Conservation (phyloP, 1,140 invertebrate genomes). For the Drosophila orena region DNA sequence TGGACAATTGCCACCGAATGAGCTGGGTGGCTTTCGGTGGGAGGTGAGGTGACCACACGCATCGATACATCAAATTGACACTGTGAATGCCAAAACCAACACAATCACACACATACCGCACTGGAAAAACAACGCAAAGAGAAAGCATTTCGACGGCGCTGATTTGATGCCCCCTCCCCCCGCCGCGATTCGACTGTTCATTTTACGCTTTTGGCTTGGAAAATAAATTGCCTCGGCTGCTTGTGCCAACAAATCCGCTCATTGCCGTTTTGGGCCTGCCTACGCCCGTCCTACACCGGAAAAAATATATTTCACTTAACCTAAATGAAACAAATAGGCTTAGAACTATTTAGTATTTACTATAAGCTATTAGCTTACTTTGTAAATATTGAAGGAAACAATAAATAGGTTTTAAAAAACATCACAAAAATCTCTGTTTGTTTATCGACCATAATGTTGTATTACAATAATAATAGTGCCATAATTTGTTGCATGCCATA, state of each 20-base stretch:
- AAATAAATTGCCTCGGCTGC: constrained; percentile 79
- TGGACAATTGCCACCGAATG: constrained; percentile 69
- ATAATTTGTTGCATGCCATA: too few species aligned
- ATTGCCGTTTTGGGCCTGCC: constrained; percentile 65
- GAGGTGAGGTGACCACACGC: constrained; percentile 65
- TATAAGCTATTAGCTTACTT: too few species aligned
- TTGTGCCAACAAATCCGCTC: constrained; percentile 78
- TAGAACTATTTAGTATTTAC: too few species aligned
- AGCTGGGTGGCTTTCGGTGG: constrained; percentile 1
- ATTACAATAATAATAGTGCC: too few species aligned
- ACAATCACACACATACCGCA: constrained; percentile 40
- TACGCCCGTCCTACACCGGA: constrained; percentile 10
- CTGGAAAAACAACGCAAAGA: constrained; percentile 27
- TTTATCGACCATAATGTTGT: too few species aligned
- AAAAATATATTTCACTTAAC: neutral
- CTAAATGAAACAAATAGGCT: too few species aligned
- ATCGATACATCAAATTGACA: constrained; percentile 80
- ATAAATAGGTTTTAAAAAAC: too few species aligned
- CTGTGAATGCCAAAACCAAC: constrained; percentile 45
- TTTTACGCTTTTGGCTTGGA: constrained; percentile 68
- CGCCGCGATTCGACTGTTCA: constrained; percentile 38
- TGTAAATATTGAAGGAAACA: too few species aligned
- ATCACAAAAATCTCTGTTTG: too few species aligned
- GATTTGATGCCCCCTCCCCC: constrained; percentile 33
- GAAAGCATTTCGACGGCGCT: constrained; percentile 18